Base-by-base conservation (phyloP, 1,140 invertebrate genomes). In the Brachionus calyciflorus region DNA sequence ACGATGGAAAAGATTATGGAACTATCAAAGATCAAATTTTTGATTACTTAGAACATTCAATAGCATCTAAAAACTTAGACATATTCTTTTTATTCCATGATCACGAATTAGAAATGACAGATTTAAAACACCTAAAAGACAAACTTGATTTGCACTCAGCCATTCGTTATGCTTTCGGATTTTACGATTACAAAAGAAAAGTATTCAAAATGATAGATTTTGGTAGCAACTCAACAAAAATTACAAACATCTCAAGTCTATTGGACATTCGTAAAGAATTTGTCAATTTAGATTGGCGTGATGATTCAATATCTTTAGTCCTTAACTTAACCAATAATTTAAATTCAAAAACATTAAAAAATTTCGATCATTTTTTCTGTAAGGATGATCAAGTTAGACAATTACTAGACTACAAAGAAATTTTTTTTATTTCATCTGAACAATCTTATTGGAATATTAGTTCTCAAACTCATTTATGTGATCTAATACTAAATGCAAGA, bases 21-120 rank as follows among this genome's bases (percentile, higher is more conserved):
- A 12, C 17, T 21, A 5, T 30, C 26, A 57, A 57, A 26, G 53
- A 57, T 12, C 7, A 57, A 30, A 57, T 57, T 30, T 57, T 26
- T 30, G 53, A 57, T 14, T 57, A 57, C 30, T 30, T 57, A 26
- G 30, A 57, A 57, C 0, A 57, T 5, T 28, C 53, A 26, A 57
- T 30, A n/a, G 21, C 26, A n/a, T n/a, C 53, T 28, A 57, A 30
- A 57, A 30, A 57, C 30, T 3, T 57, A 28, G 53, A 57, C 30
- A 30, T 57, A 26, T 57, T 57, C 12, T 57, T 57, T 30, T 30
- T 57, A 28, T 30, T 57, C n/a, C 53, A 57, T 57, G 24, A 28
- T 30, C 7, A 7, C 7, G 26, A 57, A 12, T 30, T 28, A 3
- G n/a, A 9, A 21, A 17, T 28, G n/a, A 28, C n/a, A 0, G 28